Percentiles rank a stretch among this genome's conserved stretches.
phyloP scores from a whole-genome alignment of 2,113 vertebrate species.

The Asarcornis scutulata region DNA sequence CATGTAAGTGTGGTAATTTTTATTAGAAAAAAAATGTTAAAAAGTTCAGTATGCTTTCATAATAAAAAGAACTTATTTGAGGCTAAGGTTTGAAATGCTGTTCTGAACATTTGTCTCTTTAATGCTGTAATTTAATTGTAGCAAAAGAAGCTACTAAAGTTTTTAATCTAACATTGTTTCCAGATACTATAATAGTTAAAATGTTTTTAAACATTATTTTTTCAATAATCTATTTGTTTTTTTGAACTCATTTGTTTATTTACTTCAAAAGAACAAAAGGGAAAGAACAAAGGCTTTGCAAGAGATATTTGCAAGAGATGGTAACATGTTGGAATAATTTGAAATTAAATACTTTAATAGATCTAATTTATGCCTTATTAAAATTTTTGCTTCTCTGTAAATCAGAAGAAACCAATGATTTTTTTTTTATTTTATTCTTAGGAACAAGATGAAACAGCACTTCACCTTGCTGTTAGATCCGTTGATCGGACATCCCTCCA shows the following conservation, averaged over 20 bases:
- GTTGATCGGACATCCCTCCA: slow-evolving; percentile 96
- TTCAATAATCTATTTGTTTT: not conserved
- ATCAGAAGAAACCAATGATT: not conserved
- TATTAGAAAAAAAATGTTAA: not conserved
- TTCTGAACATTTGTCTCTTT: not conserved
- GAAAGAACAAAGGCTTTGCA: not conserved
- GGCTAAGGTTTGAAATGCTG: not conserved
- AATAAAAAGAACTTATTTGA: not conserved
- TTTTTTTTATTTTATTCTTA: slow-evolving; percentile 60
- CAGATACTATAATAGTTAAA: not conserved
- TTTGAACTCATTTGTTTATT: not conserved
- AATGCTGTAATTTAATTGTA: not conserved
- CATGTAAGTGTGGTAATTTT: slow-evolving; percentile 83
- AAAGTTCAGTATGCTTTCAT: not conserved
- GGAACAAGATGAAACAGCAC: slow-evolving; percentile 93
- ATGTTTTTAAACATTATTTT: not conserved
- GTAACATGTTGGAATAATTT: not conserved
- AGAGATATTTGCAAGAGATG: not conserved
- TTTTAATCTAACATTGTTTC: not conserved
- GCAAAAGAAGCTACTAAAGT: not conserved
- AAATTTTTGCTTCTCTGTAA: not conserved
- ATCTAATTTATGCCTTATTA: not conserved
- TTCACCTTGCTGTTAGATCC: slow-evolving; percentile 93
- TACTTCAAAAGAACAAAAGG: not conserved
- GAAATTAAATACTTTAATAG: not conserved